A percentile compares a stretch with the other conserved stretches of the same genome.
phyloP scores from a whole-genome alignment of 2,888 invertebrate genomes.

The Lasioglossum zephyrum region DNA sequence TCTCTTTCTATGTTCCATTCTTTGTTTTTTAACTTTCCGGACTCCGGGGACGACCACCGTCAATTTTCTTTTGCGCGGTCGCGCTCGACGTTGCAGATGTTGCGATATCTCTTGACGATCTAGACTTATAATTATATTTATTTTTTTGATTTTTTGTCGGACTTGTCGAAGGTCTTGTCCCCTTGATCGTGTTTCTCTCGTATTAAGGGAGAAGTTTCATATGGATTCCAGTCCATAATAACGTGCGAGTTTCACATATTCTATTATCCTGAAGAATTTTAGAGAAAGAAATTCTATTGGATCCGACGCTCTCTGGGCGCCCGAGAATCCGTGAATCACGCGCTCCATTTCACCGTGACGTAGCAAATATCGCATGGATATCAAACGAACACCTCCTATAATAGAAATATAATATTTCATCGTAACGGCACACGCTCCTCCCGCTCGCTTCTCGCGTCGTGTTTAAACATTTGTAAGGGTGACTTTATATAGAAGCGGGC shows the following conservation, averaged over 20 bases:
- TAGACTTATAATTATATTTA: too few species aligned
- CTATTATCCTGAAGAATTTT: slow-evolving; percentile 6
- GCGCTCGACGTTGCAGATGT: not conserved
- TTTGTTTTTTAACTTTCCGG: not conserved
- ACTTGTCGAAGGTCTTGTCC: too few species aligned
- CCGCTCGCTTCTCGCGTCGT: slow-evolving; percentile 11
- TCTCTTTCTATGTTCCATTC: not conserved
- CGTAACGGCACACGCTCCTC: slow-evolving; percentile 40
- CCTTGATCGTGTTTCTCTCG: not conserved
- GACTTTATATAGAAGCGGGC: slow-evolving; percentile 51
- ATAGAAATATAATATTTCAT: slow-evolving; percentile 57
- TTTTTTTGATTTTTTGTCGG: too few species aligned
- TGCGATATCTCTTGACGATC: too few species aligned
- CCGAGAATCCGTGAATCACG: slow-evolving; percentile 26
- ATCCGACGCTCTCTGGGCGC: not conserved
- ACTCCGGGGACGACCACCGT: not conserved
- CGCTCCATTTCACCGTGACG: slow-evolving; percentile 37
- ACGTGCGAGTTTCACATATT: not conserved
- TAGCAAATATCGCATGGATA: slow-evolving; percentile 28
- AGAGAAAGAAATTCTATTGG: slow-evolving; percentile 18
- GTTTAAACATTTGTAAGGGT: slow-evolving; percentile 69
- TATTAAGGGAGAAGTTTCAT: not conserved
- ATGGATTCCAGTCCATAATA: not conserved
- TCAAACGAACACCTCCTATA: slow-evolving; percentile 38
- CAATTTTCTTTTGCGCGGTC: not conserved